phyloP scores from a whole-genome alignment of 2,888 invertebrate species.

The Druceiella hillmani region DNA sequence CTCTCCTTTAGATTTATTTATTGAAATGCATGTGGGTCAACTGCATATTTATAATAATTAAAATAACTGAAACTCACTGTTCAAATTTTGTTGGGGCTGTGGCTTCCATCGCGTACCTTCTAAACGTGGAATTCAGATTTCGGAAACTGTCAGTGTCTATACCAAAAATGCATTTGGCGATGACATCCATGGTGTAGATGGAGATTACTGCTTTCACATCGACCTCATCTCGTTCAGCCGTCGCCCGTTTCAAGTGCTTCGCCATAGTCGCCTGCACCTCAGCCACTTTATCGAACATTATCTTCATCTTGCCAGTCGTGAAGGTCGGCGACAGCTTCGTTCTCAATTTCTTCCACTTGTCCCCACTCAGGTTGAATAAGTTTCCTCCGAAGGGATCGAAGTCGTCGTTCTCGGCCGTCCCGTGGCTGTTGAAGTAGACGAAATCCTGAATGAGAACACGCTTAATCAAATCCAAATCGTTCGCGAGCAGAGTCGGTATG shows the following conservation, averaged over 20 bases:
- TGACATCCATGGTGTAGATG: slow-evolving; percentile 29
- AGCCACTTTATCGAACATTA: slow-evolving; percentile 35
- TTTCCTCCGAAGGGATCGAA: slow-evolving; percentile 32
- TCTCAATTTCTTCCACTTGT: slow-evolving; percentile 40
- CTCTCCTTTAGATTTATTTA: too few relatives aligned
- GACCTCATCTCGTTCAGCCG: slow-evolving; percentile 15
- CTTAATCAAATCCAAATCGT: slow-evolving; percentile 30
- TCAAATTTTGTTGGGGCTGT: slow-evolving; percentile 22
- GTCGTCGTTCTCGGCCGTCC: slow-evolving; percentile 29
- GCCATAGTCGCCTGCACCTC: slow-evolving; percentile 28
- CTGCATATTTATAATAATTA: too few relatives aligned
- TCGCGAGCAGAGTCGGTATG: slow-evolving; percentile 16
- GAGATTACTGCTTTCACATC: slow-evolving; percentile 25
- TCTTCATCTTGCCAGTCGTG: slow-evolving; percentile 43
- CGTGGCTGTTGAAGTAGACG: slow-evolving; percentile 32
- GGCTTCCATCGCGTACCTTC: slow-evolving; percentile 22
- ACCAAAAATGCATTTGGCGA: slow-evolving; percentile 32
- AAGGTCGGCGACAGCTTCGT: slow-evolving; percentile 42
- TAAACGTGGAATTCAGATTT: slow-evolving; percentile 24
- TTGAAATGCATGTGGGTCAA: too few relatives aligned
- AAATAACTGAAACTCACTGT: not conserved
- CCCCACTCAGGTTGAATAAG: slow-evolving; percentile 32
- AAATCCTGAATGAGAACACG: slow-evolving; percentile 33
- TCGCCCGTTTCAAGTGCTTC: slow-evolving; percentile 17
- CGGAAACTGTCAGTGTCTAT: slow-evolving; percentile 30